Evolutionary conservation across 2,113 vertebrate genomes (phyloP).

Genomic region (Aepyceros melampus): DNA sequence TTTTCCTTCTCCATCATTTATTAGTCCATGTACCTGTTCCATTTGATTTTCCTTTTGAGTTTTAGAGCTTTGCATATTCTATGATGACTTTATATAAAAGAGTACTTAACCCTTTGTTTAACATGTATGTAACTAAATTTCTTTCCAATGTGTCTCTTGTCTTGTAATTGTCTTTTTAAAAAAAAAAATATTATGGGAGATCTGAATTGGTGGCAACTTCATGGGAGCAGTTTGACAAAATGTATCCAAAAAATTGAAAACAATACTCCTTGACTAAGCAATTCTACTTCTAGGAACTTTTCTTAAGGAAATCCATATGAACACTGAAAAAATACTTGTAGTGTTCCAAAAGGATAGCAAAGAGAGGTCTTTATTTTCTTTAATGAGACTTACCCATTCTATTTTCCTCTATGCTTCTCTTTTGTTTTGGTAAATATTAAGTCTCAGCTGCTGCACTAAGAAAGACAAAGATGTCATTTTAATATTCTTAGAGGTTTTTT

Average conservation of each 20-base stretch:
- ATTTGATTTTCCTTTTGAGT: neutral
- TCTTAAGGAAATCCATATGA: neutral
- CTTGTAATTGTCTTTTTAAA: neutral
- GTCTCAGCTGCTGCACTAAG: neutral
- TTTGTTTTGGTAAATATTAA: neutral
- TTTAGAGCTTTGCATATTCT: neutral
- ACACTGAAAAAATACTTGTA: neutral
- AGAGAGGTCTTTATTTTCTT: neutral
- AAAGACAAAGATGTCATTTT: neutral
- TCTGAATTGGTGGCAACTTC: neutral
- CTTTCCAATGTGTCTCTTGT: neutral
- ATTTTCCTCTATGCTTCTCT: neutral
- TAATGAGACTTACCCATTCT: neutral
- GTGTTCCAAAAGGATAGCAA: neutral
- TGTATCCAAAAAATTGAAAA: neutral
- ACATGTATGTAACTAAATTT: neutral
- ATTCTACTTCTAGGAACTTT: neutral
- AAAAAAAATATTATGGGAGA: neutral
- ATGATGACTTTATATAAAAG: neutral
- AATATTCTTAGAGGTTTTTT: neutral
- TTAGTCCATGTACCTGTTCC: neutral
- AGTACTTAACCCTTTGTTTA: neutral
- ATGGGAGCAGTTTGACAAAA: neutral
- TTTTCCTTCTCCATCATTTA: conserved; percentile 22
- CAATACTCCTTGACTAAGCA: neutral